Conservation (phyloP, 2,113 vertebrate genomes). For the Campylomormyrus numenius region DNA sequence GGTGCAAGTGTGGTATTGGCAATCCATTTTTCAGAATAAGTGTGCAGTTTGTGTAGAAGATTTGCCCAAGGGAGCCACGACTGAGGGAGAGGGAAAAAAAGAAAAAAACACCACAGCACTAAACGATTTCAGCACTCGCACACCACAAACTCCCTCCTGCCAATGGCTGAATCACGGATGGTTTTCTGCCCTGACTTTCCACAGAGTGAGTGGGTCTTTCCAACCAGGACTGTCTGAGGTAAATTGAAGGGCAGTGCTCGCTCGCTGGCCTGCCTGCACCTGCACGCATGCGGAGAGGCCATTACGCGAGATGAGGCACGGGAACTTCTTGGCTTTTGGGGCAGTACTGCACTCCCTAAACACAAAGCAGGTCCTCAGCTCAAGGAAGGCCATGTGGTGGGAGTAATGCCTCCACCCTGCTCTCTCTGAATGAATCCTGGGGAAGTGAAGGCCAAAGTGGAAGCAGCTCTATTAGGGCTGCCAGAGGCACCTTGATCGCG, state of each 20-base stretch:
- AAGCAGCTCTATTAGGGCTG: not conserved
- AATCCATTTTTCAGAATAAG: slow-evolving; percentile 24
- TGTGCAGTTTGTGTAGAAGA: slow-evolving; percentile 27
- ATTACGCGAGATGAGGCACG: not conserved
- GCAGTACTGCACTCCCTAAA: not conserved
- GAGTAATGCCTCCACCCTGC: not conserved
- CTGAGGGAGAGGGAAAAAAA: slow-evolving; percentile 9
- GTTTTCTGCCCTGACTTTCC: not conserved
- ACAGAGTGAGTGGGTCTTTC: not conserved
- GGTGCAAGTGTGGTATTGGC: slow-evolving; percentile 32
- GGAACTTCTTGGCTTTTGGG: not conserved
- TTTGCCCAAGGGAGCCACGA: slow-evolving; percentile 25
- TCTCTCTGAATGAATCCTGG: not conserved
- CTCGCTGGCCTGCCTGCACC: not conserved
- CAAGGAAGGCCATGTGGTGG: not conserved
- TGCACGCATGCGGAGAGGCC: not conserved
- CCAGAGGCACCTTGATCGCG: not conserved
- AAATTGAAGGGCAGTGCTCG: not conserved
- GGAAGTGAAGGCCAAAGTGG: not conserved
- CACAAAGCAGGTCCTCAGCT: not conserved
- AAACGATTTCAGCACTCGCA: slow-evolving; percentile 14
- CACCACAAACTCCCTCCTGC: not conserved
- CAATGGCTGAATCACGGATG: slow-evolving; percentile 8
- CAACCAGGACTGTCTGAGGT: not conserved
- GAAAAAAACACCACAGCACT: slow-evolving; percentile 10